Base-by-base conservation (phyloP, 2,888 invertebrate species). In the Noctua janthina region DNA sequence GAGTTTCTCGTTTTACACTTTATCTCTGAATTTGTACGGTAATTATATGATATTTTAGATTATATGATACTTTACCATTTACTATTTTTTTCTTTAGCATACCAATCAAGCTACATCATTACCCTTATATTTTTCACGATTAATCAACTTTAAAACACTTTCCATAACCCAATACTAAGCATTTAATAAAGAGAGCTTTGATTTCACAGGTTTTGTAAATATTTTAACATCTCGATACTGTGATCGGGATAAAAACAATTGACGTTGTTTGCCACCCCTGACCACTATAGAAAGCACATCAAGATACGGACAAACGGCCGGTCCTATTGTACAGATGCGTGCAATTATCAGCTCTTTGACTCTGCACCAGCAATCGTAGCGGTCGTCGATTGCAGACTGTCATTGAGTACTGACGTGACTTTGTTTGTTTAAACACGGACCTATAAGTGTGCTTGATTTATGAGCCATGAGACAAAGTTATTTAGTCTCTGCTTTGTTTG, bases 311-410 rank as follows among this genome's bases (percentile, higher is more conserved):
- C 84, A 74, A 83, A 56, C 70, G 88, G 78, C 87, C 74, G 84
- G 70, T 70, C 54, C 79, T 76, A 89, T 87, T 90, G 88, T 91
- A 83, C 81, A 86, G 83, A 84, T 84, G 85, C 83, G 83, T 74
- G 82, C 88, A 90, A 91, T 92, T 91, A 92, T 89, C 89, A 87
- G 78, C 86, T 87, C 89, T 90, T 89, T 90, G 86, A 76, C 80
- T 84, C 76, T 85, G 84, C 87, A 86, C 82, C 88, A 82, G 83
- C 80, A 77, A 82, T 72, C 67, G 73, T 56, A 74, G 67, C 56
- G 56, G 66, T 73, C 56, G 71, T 76, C 84, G 23, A 69, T 77
- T 23, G 72, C 87, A 75, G 76, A 66, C 59, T 8, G 59, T 49
- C 76, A 54, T 75, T 74, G 84, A 76, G 51, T 49, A 13, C 56